phyloP scores from a whole-genome alignment of 2,888 invertebrate genomes.

The Anorthoa munda region DNA sequence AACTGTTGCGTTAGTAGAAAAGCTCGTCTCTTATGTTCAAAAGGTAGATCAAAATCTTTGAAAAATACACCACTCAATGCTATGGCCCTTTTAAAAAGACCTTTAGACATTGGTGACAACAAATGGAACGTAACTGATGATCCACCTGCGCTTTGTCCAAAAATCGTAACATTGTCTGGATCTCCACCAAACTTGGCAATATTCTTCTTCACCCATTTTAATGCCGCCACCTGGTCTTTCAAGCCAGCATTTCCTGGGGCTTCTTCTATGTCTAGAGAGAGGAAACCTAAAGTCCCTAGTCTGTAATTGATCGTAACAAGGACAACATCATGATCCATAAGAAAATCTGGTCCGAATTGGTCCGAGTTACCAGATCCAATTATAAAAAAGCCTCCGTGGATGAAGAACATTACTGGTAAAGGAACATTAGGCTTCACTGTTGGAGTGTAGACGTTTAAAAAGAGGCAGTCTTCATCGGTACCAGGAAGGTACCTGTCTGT shows the following conservation, averaged over 20 bases:
- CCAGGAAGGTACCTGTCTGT: not conserved
- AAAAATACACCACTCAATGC: slow-evolving; percentile 68
- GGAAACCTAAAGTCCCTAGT: slow-evolving; percentile 86
- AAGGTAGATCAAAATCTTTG: slow-evolving; percentile 67
- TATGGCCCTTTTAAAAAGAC: slow-evolving; percentile 69
- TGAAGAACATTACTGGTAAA: slow-evolving; percentile 53
- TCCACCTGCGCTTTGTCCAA: slow-evolving; percentile 67
- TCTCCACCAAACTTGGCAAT: slow-evolving; percentile 66
- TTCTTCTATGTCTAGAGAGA: slow-evolving; percentile 84
- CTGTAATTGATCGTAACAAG: slow-evolving; percentile 86
- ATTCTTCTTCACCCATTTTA: slow-evolving; percentile 65
- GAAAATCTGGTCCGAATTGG: slow-evolving; percentile 59
- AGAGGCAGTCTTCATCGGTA: slow-evolving; percentile 51
- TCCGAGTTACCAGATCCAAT: slow-evolving; percentile 42
- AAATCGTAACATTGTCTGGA: slow-evolving; percentile 65
- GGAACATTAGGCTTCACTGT: slow-evolving; percentile 3
- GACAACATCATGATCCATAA: slow-evolving; percentile 50
- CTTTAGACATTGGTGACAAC: slow-evolving; percentile 72
- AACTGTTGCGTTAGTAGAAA: slow-evolving; percentile 67
- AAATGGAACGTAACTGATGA: slow-evolving; percentile 54
- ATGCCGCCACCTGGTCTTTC: slow-evolving; percentile 74
- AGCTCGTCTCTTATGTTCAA: slow-evolving; percentile 66
- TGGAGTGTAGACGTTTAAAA: slow-evolving; percentile 54
- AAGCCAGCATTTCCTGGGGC: slow-evolving; percentile 90
- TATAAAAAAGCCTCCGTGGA: slow-evolving; percentile 34